Evolutionary conservation across 2,797 vertebrate species (phyloP).

Genomic region (Melanotaenia trifasciata): DNA sequence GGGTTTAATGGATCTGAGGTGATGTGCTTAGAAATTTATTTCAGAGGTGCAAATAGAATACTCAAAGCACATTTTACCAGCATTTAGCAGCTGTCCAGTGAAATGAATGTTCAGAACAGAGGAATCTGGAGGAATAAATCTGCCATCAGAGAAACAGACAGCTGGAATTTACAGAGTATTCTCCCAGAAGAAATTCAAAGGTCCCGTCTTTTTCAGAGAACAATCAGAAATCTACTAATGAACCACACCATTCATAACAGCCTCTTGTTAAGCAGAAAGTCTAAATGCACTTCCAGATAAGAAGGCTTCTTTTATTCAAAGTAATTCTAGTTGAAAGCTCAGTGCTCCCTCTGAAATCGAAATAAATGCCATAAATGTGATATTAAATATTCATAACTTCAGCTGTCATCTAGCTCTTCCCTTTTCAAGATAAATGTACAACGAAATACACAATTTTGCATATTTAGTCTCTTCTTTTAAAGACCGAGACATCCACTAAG

Average conservation of each 20-base stretch:
- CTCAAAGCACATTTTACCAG: conserved; percentile 62
- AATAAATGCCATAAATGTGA: conserved; percentile 62
- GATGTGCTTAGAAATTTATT: conserved; percentile 70
- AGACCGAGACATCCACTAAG: conserved; percentile 17
- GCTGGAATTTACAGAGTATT: conserved; percentile 31
- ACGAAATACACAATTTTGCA: conserved; percentile 24
- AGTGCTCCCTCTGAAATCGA: conserved; percentile 51
- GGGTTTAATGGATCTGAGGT: conserved; percentile 69
- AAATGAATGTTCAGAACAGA: conserved; percentile 59
- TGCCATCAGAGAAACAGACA: conserved; percentile 19
- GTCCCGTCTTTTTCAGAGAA: conserved; percentile 23
- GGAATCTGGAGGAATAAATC: conserved; percentile 38
- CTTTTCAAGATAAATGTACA: conserved; percentile 32
- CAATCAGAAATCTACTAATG: conserved; percentile 59
- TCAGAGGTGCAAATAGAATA: conserved; percentile 70
- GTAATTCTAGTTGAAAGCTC: conserved; percentile 51
- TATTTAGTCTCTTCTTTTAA: conserved; percentile 35
- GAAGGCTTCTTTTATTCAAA: conserved; percentile 61
- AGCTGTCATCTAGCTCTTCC: conserved; percentile 40
- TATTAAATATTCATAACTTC: conserved; percentile 65
- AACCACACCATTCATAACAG: conserved; percentile 51
- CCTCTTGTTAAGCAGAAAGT: conserved; percentile 48
- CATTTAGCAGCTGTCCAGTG: conserved; percentile 71
- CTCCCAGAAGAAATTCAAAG: conserved; percentile 44
- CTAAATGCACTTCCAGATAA: conserved; percentile 67